A percentile compares a stretch with the other conserved stretches of the same genome.
Conservation (phyloP, 2,797 vertebrate species). For the Nothura maculosa region DNA sequence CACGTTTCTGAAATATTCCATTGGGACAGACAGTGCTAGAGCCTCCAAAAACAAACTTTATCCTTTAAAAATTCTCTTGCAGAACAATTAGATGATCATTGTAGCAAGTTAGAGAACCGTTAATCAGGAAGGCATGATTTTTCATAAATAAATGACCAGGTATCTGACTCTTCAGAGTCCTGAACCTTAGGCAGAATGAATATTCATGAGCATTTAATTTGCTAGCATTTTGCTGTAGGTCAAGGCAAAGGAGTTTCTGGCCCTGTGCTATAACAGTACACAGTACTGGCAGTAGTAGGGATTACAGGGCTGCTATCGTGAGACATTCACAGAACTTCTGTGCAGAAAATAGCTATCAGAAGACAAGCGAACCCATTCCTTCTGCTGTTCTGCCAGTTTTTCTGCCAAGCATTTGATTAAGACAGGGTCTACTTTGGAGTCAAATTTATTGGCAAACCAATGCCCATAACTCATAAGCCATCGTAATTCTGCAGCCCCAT, state of each 20-base stretch:
- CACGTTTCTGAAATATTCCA: not conserved
- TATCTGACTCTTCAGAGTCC: not conserved
- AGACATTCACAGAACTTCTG: constrained; percentile 6
- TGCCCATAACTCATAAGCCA: constrained; percentile 92
- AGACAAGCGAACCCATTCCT: constrained; percentile 73
- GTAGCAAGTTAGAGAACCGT: not conserved
- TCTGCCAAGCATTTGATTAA: constrained; percentile 91
- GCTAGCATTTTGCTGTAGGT: not conserved
- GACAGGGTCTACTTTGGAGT: constrained; percentile 92
- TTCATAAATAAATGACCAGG: not conserved
- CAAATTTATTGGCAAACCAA: constrained; percentile 97
- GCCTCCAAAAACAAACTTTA: not conserved
- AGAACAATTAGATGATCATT: not conserved
- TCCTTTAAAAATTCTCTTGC: not conserved
- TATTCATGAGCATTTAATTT: fast-evolving
- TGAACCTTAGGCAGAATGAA: not conserved
- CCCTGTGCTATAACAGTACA: not conserved
- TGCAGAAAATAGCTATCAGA: constrained; percentile 70
- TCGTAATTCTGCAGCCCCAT: constrained; percentile 89
- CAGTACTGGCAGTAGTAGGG: not conserved
- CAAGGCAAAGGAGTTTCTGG: not conserved
- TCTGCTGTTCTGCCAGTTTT: constrained; percentile 87
- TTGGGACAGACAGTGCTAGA: not conserved
- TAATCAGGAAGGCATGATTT: not conserved
- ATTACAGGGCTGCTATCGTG: not conserved